Base-by-base conservation (phyloP, 1,140 invertebrate species). In the Achatina immaculata region DNA sequence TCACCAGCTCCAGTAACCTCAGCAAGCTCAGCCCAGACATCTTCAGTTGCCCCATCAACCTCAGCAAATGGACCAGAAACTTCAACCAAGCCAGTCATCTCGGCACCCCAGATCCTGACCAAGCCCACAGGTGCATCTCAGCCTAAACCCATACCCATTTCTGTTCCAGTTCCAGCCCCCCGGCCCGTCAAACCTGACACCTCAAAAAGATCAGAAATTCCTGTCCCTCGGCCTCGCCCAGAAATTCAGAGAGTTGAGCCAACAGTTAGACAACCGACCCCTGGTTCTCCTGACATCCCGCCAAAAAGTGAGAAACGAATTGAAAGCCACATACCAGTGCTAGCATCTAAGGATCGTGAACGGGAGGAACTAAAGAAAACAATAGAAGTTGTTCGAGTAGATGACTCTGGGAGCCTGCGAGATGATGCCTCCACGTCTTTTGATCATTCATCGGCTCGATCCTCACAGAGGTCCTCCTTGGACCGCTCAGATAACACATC, bases 191-290 rank as follows among this genome's bases (percentile, higher is more conserved):
- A 83, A 40, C 45, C 75, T 42, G 69, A 82, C 3, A 79, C 48
- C 24, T 45, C 74, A 24, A 85, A 85, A 51, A 81, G 83, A 38
- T 84, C 85, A 3, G 86, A 87, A 36, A 82, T 84, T n/a, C 88
- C 88, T 34, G 80, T 88, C 40, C 87, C 87, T 24, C 86, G 84
- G 76, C 88, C 88, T 1, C 81, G 87, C 68, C 85, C 87, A 45
- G 87, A 88, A 42, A 82, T 86, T 42, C 86, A 87, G 58, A 80
- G 88, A 76, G 88, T 89, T n/a, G 88, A 89, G 79, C 88, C 88
- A 24, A 87, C 78, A 24, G 69, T 83, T n/a, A 42, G 78, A 51
- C 75, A 62, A 38, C 34, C 75, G 24, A 42, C 34, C 36, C 80
- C 83, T 40, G 77, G 65, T 6, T 71, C 77, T 3, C 78, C 80